Evolutionary conservation across 2,797 vertebrate species (phyloP), one percentile per base, ranked within the genome.

Genomic region (Podarcis siculus): DNA sequence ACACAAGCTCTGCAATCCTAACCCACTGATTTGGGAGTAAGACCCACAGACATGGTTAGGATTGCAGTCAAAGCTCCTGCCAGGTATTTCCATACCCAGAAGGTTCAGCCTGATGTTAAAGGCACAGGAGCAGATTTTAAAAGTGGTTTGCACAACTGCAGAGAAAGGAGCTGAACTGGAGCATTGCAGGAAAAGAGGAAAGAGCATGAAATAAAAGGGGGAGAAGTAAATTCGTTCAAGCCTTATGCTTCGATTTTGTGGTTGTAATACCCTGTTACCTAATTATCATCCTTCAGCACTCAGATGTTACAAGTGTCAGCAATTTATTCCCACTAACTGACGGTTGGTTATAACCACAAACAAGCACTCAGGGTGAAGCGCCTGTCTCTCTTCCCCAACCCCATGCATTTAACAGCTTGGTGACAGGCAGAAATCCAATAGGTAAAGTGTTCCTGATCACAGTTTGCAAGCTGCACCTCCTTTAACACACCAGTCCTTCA

Each of bases 321-420:
- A 80, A 37, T 80, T 89, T 85, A 73, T 66, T 66, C 58, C 78
- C 82, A 75, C 87, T 79, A 88, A 84, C 55, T 89, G 77, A 76
- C 45, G 39, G 30, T 49, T 80, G 30, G 30, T 49, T 81, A 37
- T 75, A 89, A 81, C 83, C 77, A 75, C 83, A 80, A 75, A 66
- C 9, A 9, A 80, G 77, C 69, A 85, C 39, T 72, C 27, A n/a
- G 23, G 64, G 25, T 75, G 64, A 37, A n/a, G 25, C 61, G 77
- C 45, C 79, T 67, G 37, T 4, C 42, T 82, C 17, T 27, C 25
- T 23, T 3, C 13, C 35, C 6, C 35, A 4, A 10, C 49, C 2
- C 32, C 2, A 21, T 32, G 30, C 76, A 35, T 64, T 73, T 64
- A 81, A 83, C 19, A 37, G 35, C 21, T 87, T 73, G 66, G 58